Evolutionary conservation across 1,140 invertebrate genomes (phyloP).

Genomic region (Luehdorfia chinensis): DNA sequence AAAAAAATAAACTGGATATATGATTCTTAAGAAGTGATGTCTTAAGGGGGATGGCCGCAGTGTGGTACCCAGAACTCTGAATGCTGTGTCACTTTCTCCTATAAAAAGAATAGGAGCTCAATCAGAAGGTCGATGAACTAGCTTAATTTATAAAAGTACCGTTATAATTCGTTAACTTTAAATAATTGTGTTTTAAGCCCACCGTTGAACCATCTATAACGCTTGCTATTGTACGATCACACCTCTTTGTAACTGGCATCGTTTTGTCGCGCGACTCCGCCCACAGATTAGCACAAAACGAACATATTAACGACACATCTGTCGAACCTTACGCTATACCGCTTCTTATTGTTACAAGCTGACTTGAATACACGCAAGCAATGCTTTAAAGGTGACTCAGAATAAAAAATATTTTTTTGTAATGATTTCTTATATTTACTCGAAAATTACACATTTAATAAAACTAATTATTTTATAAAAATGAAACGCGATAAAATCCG

Average conservation of each 20-base stretch:
- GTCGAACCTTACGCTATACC: constrained; percentile 8
- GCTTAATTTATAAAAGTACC: too few species aligned
- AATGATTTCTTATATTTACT: too few species aligned
- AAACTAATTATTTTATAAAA: too few species aligned
- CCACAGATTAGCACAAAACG: constrained; percentile 26
- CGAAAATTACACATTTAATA: too few species aligned
- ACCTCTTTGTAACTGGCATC: constrained; percentile 13
- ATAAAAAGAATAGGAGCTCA: too few species aligned
- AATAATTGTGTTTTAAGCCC: constrained; percentile 9
- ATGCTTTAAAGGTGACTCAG: background rate
- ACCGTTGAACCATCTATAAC: constrained; percentile 13
- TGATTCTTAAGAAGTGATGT: too few species aligned
- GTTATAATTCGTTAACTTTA: constrained; percentile 10
- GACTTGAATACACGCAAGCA: background rate
- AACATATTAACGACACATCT: constrained; percentile 28
- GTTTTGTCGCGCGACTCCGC: constrained; percentile 24
- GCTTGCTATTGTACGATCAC: constrained; percentile 5
- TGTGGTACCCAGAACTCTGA: too few species aligned
- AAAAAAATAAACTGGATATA: too few species aligned
- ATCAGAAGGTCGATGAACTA: too few species aligned
- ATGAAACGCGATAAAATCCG: too few species aligned
- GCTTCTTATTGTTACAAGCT: background rate
- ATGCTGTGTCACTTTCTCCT: too few species aligned
- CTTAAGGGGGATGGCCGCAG: too few species aligned
- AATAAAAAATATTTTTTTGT: background rate